phyloP scores from a whole-genome alignment of 2,797 vertebrate species.

The Anableps anableps region DNA sequence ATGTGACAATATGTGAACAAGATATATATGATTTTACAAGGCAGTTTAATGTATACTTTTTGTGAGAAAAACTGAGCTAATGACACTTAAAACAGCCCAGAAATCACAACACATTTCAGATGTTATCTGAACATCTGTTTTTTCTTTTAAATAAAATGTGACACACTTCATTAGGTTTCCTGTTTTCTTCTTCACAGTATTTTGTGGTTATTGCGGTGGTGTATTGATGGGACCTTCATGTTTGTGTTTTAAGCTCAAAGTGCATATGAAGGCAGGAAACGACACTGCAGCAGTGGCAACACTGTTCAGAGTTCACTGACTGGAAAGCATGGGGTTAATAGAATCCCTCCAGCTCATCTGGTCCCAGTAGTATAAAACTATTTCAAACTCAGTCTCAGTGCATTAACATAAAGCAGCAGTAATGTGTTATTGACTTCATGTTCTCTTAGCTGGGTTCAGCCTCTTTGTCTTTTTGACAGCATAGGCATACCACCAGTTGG shows the following conservation, averaged over 20 bases:
- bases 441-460: not conserved
- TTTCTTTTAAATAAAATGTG: not conserved
- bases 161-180: not conserved
- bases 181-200: not conserved
- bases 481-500: not conserved
- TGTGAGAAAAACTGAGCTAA: not conserved
- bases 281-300: not conserved
- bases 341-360: conserved; percentile 2
- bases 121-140: not conserved
- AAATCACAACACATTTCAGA: not conserved
- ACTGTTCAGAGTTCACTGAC: not conserved
- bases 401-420: conserved; percentile 5
- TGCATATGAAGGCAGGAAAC: not conserved
- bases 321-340: not conserved
- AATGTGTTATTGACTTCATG: not conserved
- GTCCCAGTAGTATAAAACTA: not conserved
- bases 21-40: not conserved
- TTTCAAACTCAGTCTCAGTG: not conserved
- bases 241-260: not conserved
- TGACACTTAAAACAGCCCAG: not conserved
- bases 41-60: not conserved
- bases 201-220: not conserved
- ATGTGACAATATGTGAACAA: not conserved
- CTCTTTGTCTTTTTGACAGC: conserved; percentile 4
- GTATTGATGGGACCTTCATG: not conserved